Evolutionary conservation across 2,797 vertebrate species (phyloP), one percentile per base, ranked within the genome.

Genomic region (Pseudomugil tenellus): DNA sequence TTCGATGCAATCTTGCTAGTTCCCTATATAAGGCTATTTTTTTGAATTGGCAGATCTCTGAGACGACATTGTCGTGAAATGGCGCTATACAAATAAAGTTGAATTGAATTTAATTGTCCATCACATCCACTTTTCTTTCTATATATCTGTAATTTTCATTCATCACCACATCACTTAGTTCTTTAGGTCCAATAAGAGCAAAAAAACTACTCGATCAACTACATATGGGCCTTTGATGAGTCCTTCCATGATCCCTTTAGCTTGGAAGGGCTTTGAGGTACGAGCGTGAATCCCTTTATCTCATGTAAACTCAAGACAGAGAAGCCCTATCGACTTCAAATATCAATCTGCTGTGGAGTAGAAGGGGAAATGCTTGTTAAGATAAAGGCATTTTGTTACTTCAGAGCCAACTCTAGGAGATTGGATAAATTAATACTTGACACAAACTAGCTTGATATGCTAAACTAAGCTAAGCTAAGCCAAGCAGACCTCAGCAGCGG

Each of bases 231-330:
- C 63, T 25, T n/a, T 59, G 43, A 31, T 79, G 68, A 80, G 69
- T 80, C 70, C 32, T 25, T 53, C 63, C 54, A 48, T 28, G 13
- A 80, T 82, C 68, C 72, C 31, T 26, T 4, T 63, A 34, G 41
- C 62, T 85, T 58, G 53, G 55, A 60, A 54, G 63, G 39, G 74
- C 79, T 84, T 76, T 66, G 60, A 77, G 32, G 8, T 71, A 35
- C 25, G 26, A 65, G 53, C 17, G 37, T 43, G 48, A 66, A 31
- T 75, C 29, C 29, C 31, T 57, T 29, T 14, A 41, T 52, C 41
- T 46, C 13, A 60, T 41, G n/a, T 21, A 59, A 55, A 39, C 19
- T 55, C 10, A 19, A 19, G 19, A 41, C 49, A 75, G 3, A 2
- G 11, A 25, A 58, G 19, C 58, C 53, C 55, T 48, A 37, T 12